Base-by-base conservation (phyloP, 2,113 vertebrate genomes). In the Bettongia penicillata region DNA sequence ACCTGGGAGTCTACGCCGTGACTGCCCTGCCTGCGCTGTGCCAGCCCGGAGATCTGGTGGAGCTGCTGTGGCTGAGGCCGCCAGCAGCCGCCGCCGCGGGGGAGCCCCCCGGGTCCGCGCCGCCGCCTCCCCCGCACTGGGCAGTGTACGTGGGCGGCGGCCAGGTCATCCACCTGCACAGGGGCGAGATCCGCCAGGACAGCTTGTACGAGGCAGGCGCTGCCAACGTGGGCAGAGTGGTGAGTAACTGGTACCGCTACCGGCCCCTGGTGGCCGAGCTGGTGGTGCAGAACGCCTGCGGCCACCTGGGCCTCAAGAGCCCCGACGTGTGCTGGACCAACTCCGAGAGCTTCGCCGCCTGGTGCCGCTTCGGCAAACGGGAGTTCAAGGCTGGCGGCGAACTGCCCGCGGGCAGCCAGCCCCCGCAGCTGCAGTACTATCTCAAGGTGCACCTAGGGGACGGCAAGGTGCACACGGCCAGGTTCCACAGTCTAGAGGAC, bases 281-380 rank as follows among this genome's bases (percentile, higher is more conserved):
- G 98, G 99, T 99, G 98, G 99, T 99, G 99, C 99, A 99, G 98
- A 99, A 99, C 98, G 99, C 99, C 61, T 99, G 98, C 97, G 99
- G 99, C 97, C 99, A 99, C 98, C 98, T 99, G 98, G 99, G 99
- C 93, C 99, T 99, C 97, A 99, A 99, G 97, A 99, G 99, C 98
- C 99, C 99, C 95, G 99, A 99, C 98, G 99, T 99, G 97, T 99
- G 99, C 99, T 99, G 99, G 99, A 99, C 99, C 97, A 99, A 99
- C 99, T 99, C 99, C 19, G 99, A 99, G 99, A 99, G 99, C 99
- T 99, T 99, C 98, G 99, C 99, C 95, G 99, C 99, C 96, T 99
- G 99, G 99, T 99, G 99, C 98, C 99, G 99, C 98, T 99, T 99
- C 93, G 99, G 99, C 93, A 99, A 99, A 97, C 98, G 99, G 97